Conservation (phyloP, 2,888 invertebrate species). For the Oxytorus armatus region DNA sequence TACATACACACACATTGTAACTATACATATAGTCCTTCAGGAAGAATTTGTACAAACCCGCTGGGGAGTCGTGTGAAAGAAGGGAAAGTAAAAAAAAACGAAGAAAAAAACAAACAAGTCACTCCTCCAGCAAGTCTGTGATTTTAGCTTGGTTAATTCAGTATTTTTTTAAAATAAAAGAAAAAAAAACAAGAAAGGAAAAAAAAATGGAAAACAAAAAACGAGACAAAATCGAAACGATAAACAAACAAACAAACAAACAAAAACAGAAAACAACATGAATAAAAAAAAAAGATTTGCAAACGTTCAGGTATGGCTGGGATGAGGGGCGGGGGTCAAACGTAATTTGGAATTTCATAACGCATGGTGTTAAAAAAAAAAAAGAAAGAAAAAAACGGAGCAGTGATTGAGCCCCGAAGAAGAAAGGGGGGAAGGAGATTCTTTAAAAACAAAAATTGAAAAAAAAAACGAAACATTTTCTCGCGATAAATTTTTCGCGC, state of each 20-base stretch:
- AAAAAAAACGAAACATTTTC: slow-evolving; percentile 14
- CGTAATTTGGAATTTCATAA: slow-evolving; percentile 17
- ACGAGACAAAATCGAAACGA: slow-evolving; percentile 66
- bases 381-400: slow-evolving; percentile 16
- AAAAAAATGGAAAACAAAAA: slow-evolving; percentile 64
- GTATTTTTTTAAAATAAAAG: slow-evolving; percentile 84
- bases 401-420: slow-evolving; percentile 14
- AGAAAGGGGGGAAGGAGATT: slow-evolving; percentile 37
- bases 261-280: slow-evolving; percentile 73
- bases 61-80: slow-evolving; percentile 65
- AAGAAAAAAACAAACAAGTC: slow-evolving; percentile 30
- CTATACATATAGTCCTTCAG: slow-evolving; percentile 82
- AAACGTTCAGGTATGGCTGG: slow-evolving; percentile 65
- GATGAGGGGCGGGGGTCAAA: slow-evolving; percentile 53
- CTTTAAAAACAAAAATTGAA: neutral
- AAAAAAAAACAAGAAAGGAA: slow-evolving; percentile 73
- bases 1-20: slow-evolving; percentile 76
- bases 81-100: slow-evolving; percentile 37
- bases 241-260: slow-evolving; percentile 17
- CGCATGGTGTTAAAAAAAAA: slow-evolving; percentile 4
- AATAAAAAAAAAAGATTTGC: slow-evolving; percentile 73
- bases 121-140: slow-evolving; percentile 82
- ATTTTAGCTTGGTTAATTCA: slow-evolving; percentile 85
- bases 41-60: slow-evolving; percentile 84
- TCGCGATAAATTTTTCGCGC: slow-evolving; percentile 19